These are phyloP conservation scores for Ctenochaetus hawaiiensis DNA, from an alignment of 2,797 vertebrate species.

Conservation along the genomic window DNA sequence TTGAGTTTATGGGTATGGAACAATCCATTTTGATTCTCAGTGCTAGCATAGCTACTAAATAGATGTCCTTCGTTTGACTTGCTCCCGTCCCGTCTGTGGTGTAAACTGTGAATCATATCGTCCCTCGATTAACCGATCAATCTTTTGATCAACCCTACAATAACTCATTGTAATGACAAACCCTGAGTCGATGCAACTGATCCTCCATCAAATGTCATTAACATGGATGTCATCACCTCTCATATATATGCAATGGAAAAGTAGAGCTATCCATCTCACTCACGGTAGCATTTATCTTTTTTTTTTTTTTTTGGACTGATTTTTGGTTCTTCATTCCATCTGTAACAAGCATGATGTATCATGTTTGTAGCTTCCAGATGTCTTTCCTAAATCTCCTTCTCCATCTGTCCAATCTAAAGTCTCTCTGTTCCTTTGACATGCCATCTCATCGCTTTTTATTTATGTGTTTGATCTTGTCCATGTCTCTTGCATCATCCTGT, in stretches of 20 bases:
- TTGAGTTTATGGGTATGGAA: constrained; percentile 99
- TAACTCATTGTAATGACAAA: constrained; percentile 66
- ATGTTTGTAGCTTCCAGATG: constrained; percentile 71
- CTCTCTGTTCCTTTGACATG: constrained; percentile 54
- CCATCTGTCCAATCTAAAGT: constrained; percentile 38
- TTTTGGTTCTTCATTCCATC: constrained; percentile 57
- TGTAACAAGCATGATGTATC: constrained; percentile 81
- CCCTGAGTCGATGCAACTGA: constrained; percentile 59
- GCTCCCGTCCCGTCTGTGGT: constrained; percentile 79
- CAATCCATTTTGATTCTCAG: constrained; percentile 89
- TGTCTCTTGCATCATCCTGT: constrained; percentile 62
- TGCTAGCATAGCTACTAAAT: constrained; percentile 81
- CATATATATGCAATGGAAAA: constrained; percentile 54
- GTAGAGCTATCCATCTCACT: constrained; percentile 49
- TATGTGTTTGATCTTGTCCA: constrained; percentile 60
- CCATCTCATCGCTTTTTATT: constrained; percentile 52
- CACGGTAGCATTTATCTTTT: constrained; percentile 33
- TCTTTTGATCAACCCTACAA: constrained; percentile 59
- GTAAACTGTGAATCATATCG: constrained; percentile 84
- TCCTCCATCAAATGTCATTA: constrained; percentile 76
- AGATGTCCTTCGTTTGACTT: constrained; percentile 81
- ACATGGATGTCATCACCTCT: constrained; percentile 77
- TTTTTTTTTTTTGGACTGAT: constrained; percentile 50
- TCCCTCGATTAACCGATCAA: constrained; percentile 79
- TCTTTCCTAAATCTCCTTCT: constrained; percentile 35